These are phyloP conservation scores for Lateolabrax maculatus DNA, from an alignment of 2,797 vertebrate species.

Conservation along the genomic window DNA sequence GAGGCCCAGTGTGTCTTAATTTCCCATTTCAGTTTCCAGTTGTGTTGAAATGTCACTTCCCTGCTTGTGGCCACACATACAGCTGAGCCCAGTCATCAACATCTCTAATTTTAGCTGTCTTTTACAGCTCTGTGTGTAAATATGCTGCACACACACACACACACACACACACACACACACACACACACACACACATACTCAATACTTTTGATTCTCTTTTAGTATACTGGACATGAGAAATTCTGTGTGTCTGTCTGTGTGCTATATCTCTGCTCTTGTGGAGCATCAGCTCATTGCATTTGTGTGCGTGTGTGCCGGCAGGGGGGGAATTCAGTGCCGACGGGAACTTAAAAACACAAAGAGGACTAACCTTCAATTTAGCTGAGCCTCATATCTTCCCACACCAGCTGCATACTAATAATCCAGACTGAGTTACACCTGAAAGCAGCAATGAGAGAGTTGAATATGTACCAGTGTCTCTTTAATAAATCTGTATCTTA, in stretches of 20 bases:
- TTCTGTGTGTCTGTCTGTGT: slow-evolving; percentile 8
- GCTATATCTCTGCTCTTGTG: not conserved
- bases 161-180: not conserved
- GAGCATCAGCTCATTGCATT: not conserved
- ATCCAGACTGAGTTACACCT: slow-evolving; percentile 1
- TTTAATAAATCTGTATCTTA: not conserved
- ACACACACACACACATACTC: not conserved
- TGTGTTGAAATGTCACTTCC: slow-evolving; percentile 50
- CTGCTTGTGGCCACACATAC: slow-evolving; percentile 45
- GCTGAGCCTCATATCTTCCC: slow-evolving; percentile 18
- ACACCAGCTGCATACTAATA: slow-evolving; percentile 40
- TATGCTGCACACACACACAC: too few species aligned
- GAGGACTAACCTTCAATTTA: slow-evolving; percentile 49
- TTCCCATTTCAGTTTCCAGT: slow-evolving; percentile 39
- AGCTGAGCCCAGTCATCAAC: slow-evolving; percentile 43
- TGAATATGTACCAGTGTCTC: not conserved
- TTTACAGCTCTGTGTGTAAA: not conserved
- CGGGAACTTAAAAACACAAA: slow-evolving; percentile 49
- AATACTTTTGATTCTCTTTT: not conserved
- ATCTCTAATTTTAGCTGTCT: slow-evolving; percentile 60
- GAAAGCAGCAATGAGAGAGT: not conserved
- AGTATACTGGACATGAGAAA: not conserved
- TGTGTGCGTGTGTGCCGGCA: slow-evolving; percentile 8
- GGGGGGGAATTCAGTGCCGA: slow-evolving; percentile 7
- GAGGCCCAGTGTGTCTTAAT: slow-evolving; percentile 1